Percentiles rank a stretch among this genome's conserved stretches.
Conservation (phyloP, 2,113 vertebrate genomes). For the Sylvia atricapilla region DNA sequence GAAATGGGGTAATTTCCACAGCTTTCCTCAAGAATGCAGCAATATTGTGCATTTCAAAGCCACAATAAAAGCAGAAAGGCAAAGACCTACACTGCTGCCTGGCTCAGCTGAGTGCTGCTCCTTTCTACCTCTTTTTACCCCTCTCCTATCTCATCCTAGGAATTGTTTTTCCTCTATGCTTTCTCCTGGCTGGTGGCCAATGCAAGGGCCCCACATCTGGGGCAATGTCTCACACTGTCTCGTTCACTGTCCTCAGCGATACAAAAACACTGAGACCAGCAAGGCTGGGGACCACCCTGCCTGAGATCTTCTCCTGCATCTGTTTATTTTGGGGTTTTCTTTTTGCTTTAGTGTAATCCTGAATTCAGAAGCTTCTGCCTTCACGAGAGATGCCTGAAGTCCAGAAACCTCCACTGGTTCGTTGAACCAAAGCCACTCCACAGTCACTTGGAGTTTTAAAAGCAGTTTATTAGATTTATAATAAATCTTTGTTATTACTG, state of each 20-base stretch:
- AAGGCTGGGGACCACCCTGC: conserved; percentile 12
- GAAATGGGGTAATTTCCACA: not conserved
- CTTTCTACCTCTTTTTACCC: not conserved
- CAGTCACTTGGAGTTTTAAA: not conserved
- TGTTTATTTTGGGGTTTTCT: not conserved
- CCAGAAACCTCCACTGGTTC: not conserved
- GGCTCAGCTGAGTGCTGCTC: not conserved
- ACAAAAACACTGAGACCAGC: not conserved
- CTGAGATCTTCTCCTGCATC: not conserved
- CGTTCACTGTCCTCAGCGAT: not conserved
- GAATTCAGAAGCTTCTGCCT: conserved; percentile 7
- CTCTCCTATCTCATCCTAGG: not conserved
- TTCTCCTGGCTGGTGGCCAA: not conserved
- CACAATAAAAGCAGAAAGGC: not conserved
- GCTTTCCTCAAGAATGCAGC: not conserved
- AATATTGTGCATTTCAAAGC: not conserved
- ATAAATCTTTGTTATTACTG: conserved; percentile 1
- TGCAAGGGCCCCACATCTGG: not conserved
- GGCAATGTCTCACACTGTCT: not conserved
- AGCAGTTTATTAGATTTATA: not conserved
- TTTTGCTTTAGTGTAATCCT: not conserved
- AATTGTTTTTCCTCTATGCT: not conserved
- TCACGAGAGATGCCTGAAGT: not conserved
- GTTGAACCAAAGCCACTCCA: not conserved
- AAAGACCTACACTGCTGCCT: not conserved